phyloP scores from a whole-genome alignment of 1,140 invertebrate species.

The Chironomus tepperi region DNA sequence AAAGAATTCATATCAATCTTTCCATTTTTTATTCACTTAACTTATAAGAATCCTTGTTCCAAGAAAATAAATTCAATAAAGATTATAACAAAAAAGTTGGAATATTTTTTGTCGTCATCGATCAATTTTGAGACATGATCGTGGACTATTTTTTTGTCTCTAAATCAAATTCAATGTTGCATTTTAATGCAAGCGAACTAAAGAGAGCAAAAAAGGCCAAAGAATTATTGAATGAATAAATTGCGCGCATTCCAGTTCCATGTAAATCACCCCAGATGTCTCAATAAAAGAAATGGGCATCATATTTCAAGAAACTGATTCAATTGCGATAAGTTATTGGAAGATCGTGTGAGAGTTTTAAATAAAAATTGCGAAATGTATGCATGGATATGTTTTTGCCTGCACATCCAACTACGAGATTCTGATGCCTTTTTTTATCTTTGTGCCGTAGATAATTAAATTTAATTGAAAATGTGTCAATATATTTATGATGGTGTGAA shows the following conservation, averaged over 20 bases:
- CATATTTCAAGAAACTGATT: constrained; percentile 15
- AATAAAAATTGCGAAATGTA: constrained; percentile 7
- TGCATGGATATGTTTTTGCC: too few relatives aligned
- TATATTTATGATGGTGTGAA: constrained; percentile 24
- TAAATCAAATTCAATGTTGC: too few relatives aligned
- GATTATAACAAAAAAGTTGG: too few relatives aligned
- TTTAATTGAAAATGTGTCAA: constrained; percentile 24
- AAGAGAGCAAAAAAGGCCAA: too few relatives aligned
- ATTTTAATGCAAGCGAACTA: too few relatives aligned
- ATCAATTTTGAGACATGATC: too few relatives aligned
- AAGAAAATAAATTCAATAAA: too few relatives aligned
- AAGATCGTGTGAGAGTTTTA: constrained; percentile 17
- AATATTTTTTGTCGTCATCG: too few relatives aligned
- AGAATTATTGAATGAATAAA: background rate
- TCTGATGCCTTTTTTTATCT: background rate
- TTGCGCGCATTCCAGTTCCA: background rate
- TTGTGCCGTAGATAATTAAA: constrained; percentile 19
- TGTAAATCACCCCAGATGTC: constrained; percentile 17
- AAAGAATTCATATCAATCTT: constrained; percentile 12
- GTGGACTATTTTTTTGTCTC: too few relatives aligned
- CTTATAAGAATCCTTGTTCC: too few relatives aligned
- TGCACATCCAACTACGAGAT: too few relatives aligned
- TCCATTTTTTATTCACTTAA: too few relatives aligned
- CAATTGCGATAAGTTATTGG: constrained; percentile 22
- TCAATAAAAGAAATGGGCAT: constrained; percentile 20